phyloP scores from a whole-genome alignment of 2,797 vertebrate genomes.

The Crocidura indochinensis region DNA sequence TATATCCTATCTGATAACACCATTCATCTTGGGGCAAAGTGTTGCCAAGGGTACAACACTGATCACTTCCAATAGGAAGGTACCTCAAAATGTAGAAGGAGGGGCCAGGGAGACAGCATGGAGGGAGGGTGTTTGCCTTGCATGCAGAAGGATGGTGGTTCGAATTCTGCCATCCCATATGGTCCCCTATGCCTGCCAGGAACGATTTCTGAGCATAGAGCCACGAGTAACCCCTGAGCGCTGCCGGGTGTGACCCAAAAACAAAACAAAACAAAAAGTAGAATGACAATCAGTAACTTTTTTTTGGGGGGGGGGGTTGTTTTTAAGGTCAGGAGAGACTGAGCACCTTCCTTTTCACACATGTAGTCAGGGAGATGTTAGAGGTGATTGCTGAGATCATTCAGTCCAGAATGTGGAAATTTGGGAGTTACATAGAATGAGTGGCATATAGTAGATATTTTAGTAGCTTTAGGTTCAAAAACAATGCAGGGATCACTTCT shows the following conservation, averaged over 20 bases:
- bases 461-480: constrained; percentile 13
- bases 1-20: constrained; percentile 1
- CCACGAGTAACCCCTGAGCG: too few relatives aligned
- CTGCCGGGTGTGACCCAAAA: too few relatives aligned
- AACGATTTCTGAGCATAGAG: too few relatives aligned
- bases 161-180: too few relatives aligned
- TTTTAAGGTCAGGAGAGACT: constrained; percentile 5
- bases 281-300: constrained; percentile 46
- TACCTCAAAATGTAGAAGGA: constrained; percentile 48
- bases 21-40: constrained; percentile 33
- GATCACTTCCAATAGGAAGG: constrained; percentile 3
- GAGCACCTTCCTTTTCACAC: constrained; percentile 13
- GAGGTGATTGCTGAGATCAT: not conserved
- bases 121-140: too few relatives aligned
- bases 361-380: not conserved
- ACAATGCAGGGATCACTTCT: constrained; percentile 30
- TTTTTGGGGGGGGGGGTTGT: too few relatives aligned
- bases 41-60: constrained; percentile 37
- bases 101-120: too few relatives aligned
- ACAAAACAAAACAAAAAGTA: constrained; percentile 38
- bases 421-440: not conserved
- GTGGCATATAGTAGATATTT: not conserved
- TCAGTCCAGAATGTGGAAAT: constrained; percentile 8
- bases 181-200: too few relatives aligned
- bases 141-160: too few relatives aligned